Base-by-base conservation (phyloP, 2,113 vertebrate genomes). In the Myrmophylax atrothorax region DNA sequence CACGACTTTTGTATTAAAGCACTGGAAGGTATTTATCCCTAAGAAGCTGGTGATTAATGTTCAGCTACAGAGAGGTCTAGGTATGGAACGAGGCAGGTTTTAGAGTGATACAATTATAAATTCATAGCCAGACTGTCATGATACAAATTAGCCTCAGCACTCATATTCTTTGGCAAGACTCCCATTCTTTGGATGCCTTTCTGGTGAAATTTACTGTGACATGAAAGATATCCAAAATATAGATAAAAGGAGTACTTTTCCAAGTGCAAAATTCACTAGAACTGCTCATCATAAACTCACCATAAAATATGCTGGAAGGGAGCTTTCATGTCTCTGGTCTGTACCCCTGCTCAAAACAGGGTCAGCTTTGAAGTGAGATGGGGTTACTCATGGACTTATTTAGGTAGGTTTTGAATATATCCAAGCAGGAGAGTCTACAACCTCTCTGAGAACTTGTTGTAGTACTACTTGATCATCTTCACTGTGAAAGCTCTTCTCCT, bases 131-230 rank as follows among this genome's bases (percentile, higher is more conserved):
- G 84, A 92, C 91, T 91, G 91, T 76, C 87, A 79, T 55, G 81
- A 84, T 87, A 94, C 87, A 85, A 89, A 94, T 84, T 73, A 95
- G 81, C 69, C 89, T 96, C 89, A 82, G 74, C 53, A 83, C 53
- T 91, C 77, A 56, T 84, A 87, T 77, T 91, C 37, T 89, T 90
- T 93, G 92, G 95, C 94, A 95, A 94, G 84, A 75, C 56, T 95
- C 91, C 82, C 93, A 87, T 80, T 90, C 42, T 90, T 92, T 84
- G 58, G 69, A 87, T 90, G 75, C 46, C 38, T 93, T 94, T 90
- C 89, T 92, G 73, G 69, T 93, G 50, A 84, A 89, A 82, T 82
- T 87, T 89, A 82, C 69, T 69, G 89, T 68, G 64, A 87, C 74
- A 87, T 60, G 56, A 91, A 92, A 94, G 46, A 83, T 79, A 96